Base-by-base conservation (phyloP, 2,888 invertebrate genomes). In the Adela reaumurella region DNA sequence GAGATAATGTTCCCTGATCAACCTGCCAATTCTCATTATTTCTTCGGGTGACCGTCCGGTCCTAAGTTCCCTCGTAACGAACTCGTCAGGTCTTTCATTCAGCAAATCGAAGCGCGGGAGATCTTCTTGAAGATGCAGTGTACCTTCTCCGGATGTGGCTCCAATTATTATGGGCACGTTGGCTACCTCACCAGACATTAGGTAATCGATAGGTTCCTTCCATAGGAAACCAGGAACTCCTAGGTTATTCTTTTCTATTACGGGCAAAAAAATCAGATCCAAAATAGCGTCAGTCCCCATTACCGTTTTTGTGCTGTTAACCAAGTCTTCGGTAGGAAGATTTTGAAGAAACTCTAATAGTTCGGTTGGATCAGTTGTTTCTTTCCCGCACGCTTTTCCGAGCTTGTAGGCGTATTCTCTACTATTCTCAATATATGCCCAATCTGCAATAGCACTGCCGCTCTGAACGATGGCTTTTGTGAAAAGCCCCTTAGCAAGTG, bases 401-500 rank as follows among this genome's bases (percentile, higher is more conserved):
- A 70, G 61, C 3, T 49, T 44, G 47, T 65, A 65, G 0, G 68
- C 68, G 18, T 67, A 53, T 53, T 52, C 56, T 49, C 51, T 52
- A 1, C 64, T 59, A 47, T 60, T 55, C 48, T 61, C 62, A 0
- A 62, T 24, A 3, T 55, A 16, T 0, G 62, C 53, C 65, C 66
- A 70, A 46, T 67, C 64, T 46, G 65, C 62, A 3, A 57, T 44
- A 1, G 63, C 60, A 0, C 59, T 59, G 8, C 70, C 70, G 52
- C 70, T 70, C 62, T 65, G 63, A 4, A 63, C 50, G 10, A 70
- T 64, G 14, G 61, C 74, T 53, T 65, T 65, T 29, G 63, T 64
- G 19, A 74, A 77, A 1, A 79, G 58, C 2, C 70, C 74, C 59
- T 65, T 67, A 8, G 65, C 64, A 70, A 78, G 70, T 0, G 76